These are phyloP conservation scores for Cyanistes caeruleus DNA, from an alignment of 2,113 vertebrate species.

Conservation along the genomic window DNA sequence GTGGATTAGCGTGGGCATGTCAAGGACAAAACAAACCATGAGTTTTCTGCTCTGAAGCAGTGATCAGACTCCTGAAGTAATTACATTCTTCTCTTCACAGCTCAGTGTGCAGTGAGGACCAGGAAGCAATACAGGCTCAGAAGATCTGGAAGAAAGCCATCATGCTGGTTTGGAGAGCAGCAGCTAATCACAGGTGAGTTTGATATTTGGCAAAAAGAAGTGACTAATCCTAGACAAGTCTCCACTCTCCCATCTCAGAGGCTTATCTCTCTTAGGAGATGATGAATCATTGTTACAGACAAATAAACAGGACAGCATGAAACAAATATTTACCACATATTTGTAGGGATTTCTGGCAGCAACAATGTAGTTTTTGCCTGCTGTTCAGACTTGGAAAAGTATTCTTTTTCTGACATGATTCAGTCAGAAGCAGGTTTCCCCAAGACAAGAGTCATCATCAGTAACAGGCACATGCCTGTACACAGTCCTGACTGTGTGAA, in stretches of 20 bases:
- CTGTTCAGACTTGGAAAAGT: neutral
- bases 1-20: neutral
- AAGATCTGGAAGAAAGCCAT: constrained; percentile 99
- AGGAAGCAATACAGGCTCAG: constrained; percentile 97
- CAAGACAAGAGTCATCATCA: neutral
- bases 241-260: neutral
- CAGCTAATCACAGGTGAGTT: constrained; percentile 95
- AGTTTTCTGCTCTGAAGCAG: neutral
- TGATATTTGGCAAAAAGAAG: constrained; percentile 4
- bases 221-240: constrained; percentile 9
- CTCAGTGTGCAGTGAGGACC: constrained; percentile 97
- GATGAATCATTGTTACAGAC: neutral
- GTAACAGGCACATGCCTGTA: neutral
- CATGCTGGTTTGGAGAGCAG: constrained; percentile 99
- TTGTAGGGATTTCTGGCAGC: neutral
- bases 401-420: neutral
- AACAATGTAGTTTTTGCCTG: neutral
- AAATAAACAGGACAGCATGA: neutral
- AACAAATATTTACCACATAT: neutral
- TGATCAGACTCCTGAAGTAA: neutral
- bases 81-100: constrained; percentile 67
- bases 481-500: neutral
- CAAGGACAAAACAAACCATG: neutral
- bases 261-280: neutral
- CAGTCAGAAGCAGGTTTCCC: neutral